Base-by-base conservation (phyloP, 2,888 invertebrate species). In the Psylliodes chrysocephalus region DNA sequence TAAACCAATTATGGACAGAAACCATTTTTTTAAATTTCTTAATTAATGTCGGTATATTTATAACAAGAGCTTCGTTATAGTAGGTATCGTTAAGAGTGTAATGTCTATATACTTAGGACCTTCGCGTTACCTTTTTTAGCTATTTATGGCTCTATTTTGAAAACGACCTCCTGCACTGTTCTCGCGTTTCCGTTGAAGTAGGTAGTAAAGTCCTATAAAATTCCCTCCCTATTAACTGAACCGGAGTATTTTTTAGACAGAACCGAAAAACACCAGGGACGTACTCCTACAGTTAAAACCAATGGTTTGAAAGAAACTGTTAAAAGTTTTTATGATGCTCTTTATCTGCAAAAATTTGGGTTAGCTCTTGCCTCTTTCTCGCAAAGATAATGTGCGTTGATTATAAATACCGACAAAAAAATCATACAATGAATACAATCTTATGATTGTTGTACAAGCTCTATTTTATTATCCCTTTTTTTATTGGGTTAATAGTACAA, bases 171-270 rank as follows among this genome's bases (percentile, higher is more conserved):
- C 33, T 6, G 7, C 56, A 18, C 56, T 44, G 46, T 18, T 46
- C 44, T 7, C n/a, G n/a, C 18, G 10, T 15, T 14, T 55, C 7
- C 19, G n/a, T 25, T 25, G 8, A 47, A 55, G 55, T 42, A 14
- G 18, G 60, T 51, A 64, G 60, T 56, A 49, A 61, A 65, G 52
- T 61, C 62, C 60, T 51, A 64, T 63, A 60, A 68, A 66, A 66
- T 64, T 66, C 64, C 66, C 42, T 51, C 49, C 53, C 57, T 60
- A 63, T 68, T 68, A 68, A 64, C 60, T 64, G 56, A 49, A 35
- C 63, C 60, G 54, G 46, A 55, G 55, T 33, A 51, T 42, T 47
- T 55, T 55, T 55, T 46, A 54, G 12, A 30, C 25, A 46, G 49
- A 17, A 28, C 38, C 12, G 52, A 63, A 53, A 55, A 60, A 61